Evolutionary conservation across 2,797 vertebrate genomes (phyloP).

Genomic region (Rhodeus uyekii): DNA sequence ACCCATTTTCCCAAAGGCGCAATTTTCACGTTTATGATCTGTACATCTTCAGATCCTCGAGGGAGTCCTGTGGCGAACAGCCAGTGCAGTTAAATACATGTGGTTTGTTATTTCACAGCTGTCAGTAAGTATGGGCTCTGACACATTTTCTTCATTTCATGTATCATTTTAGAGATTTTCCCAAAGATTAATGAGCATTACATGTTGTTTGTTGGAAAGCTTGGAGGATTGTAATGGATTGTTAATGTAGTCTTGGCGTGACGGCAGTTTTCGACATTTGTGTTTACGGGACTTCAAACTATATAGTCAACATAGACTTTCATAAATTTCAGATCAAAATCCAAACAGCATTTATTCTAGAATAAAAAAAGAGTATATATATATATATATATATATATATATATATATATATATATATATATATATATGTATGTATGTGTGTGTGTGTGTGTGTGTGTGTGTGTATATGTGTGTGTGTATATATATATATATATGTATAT

Average conservation of each 20-base stretch:
- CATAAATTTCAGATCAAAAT: background rate
- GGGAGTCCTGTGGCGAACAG: background rate
- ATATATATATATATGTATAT: too few relatives aligned
- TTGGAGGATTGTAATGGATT: background rate
- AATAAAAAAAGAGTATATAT: too few relatives aligned
- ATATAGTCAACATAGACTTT: background rate
- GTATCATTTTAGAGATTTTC: background rate
- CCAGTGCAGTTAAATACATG: conserved; percentile 12
- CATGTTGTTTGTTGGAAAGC: background rate
- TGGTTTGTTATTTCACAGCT: background rate
- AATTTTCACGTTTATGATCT: conserved; percentile 10
- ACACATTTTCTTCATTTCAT: background rate
- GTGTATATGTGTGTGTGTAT: too few relatives aligned
- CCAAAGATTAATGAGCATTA: background rate
- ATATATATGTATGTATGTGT: too few relatives aligned
- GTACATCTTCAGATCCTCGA: conserved; percentile 3
- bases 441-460: too few relatives aligned
- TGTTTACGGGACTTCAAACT: background rate
- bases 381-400: too few relatives aligned
- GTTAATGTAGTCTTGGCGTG: background rate
- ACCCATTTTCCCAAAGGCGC: conserved; percentile 57
- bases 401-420: too few relatives aligned
- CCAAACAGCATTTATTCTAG: too few relatives aligned
- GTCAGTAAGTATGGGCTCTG: background rate
- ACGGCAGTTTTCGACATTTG: background rate